phyloP scores from a whole-genome alignment of 2,888 invertebrate species.

The Mayetiola destructor region DNA sequence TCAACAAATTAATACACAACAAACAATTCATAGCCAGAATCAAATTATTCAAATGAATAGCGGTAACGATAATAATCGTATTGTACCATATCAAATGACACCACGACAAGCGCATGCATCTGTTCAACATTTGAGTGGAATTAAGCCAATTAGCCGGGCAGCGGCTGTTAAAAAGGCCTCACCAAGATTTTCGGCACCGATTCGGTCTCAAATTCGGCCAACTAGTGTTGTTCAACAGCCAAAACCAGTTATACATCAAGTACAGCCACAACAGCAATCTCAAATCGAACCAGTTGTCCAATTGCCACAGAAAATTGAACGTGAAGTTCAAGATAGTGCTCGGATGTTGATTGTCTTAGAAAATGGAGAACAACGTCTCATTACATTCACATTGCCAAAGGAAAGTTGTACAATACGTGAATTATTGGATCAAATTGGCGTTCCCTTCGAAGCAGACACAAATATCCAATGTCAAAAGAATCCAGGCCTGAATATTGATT shows the following conservation, averaged over 20 bases:
- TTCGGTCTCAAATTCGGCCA: too few relatives aligned
- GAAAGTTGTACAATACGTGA: slow-evolving; percentile 72
- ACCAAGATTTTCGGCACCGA: not conserved
- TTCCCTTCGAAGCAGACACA: slow-evolving; percentile 53
- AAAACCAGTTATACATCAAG: slow-evolving; percentile 5
- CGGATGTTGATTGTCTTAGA: slow-evolving; percentile 65
- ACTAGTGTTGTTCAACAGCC: not conserved
- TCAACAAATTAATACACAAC: not conserved
- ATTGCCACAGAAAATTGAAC: slow-evolving; percentile 20
- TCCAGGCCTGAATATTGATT: slow-evolving; percentile 60
- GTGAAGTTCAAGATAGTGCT: slow-evolving; percentile 42
- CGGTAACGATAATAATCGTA: slow-evolving; percentile 31
- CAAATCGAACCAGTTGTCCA: not conserved
- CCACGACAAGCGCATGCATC: slow-evolving; percentile 29
- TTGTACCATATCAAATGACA: slow-evolving; percentile 36
- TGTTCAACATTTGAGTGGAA: not conserved
- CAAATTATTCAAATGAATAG: slow-evolving; percentile 21
- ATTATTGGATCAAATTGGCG: slow-evolving; percentile 59
- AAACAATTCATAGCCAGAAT: slow-evolving; percentile 24
- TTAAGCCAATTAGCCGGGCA: not conserved
- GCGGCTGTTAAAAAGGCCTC: not conserved
- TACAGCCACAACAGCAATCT: slow-evolving; percentile 8
- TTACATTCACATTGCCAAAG: slow-evolving; percentile 66
- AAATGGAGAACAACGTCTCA: slow-evolving; percentile 65
- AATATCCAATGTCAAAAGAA: slow-evolving; percentile 61